phyloP scores from a whole-genome alignment of 2,888 invertebrate genomes.

The Leptarthrus brevirostris region DNA sequence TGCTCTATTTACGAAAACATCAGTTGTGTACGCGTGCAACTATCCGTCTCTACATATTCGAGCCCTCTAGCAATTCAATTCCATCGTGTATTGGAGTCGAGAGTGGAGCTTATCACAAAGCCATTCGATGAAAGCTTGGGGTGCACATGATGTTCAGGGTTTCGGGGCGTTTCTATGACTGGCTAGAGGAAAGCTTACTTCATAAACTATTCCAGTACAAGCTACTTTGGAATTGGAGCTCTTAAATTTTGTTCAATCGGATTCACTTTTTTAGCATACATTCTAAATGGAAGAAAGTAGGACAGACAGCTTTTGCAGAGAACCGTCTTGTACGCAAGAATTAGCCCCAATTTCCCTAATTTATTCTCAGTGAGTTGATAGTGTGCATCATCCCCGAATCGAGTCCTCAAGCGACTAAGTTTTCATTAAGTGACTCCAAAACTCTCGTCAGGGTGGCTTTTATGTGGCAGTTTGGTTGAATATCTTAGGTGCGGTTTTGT shows the following conservation, averaged over 20 bases:
- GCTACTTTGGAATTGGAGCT: slow-evolving; percentile 29
- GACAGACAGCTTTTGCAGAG: slow-evolving; percentile 27
- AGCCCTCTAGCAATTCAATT: too few species aligned
- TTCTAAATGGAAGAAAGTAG: slow-evolving; percentile 1
- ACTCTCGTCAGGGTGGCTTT: background rate
- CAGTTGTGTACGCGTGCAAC: background rate
- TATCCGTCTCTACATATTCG: too few species aligned
- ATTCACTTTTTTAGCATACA: background rate
- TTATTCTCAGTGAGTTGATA: slow-evolving; percentile 10
- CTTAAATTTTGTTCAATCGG: slow-evolving; percentile 30
- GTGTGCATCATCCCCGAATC: background rate
- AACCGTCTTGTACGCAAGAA: slow-evolving; percentile 46
- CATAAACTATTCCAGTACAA: slow-evolving; percentile 17
- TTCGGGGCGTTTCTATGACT: slow-evolving; percentile 7
- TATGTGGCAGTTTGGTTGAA: background rate
- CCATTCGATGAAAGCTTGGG: slow-evolving; percentile 10
- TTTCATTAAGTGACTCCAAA: slow-evolving; percentile 9
- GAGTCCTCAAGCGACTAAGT: background rate
- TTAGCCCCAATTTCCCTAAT: slow-evolving; percentile 53
- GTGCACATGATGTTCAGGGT: background rate
- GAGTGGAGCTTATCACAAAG: slow-evolving; percentile 3
- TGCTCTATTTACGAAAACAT: background rate
- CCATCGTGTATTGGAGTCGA: too few species aligned
- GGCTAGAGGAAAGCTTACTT: slow-evolving; percentile 9
- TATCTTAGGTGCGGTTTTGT: background rate